Conservation (phyloP, 2,797 vertebrate genomes). For the Nasua narica region DNA sequence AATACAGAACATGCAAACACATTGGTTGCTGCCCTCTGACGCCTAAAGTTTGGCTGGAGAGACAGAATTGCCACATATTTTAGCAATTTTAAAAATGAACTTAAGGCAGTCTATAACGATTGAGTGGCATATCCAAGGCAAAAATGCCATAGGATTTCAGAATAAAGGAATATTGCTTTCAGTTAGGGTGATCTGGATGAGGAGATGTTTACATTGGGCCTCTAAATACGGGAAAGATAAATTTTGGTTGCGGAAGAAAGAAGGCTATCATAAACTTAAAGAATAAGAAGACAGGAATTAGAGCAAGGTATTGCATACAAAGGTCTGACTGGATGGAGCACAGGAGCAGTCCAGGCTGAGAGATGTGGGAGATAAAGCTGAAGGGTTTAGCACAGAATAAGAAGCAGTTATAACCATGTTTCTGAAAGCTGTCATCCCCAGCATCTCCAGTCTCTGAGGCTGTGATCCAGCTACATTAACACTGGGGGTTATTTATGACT, state of each 20-base stretch:
- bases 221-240: background rate
- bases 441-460: background rate
- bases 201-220: background rate
- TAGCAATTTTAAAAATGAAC: background rate
- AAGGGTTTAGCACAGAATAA: background rate
- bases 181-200: background rate
- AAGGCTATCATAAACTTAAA: background rate
- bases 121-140: background rate
- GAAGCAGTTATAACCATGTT: background rate
- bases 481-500: background rate
- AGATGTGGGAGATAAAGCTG: background rate
- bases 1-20: background rate
- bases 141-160: background rate
- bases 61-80: background rate
- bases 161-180: background rate
- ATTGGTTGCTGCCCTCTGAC: background rate
- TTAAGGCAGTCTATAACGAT: background rate
- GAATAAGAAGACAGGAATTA: background rate
- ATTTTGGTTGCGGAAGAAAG: background rate
- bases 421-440: background rate
- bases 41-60: background rate
- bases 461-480: background rate
- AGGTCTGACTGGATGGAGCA: background rate
- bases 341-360: background rate
- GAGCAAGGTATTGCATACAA: background rate